Base-by-base conservation (phyloP, 2,888 invertebrate species). In the Timema cristinae region DNA sequence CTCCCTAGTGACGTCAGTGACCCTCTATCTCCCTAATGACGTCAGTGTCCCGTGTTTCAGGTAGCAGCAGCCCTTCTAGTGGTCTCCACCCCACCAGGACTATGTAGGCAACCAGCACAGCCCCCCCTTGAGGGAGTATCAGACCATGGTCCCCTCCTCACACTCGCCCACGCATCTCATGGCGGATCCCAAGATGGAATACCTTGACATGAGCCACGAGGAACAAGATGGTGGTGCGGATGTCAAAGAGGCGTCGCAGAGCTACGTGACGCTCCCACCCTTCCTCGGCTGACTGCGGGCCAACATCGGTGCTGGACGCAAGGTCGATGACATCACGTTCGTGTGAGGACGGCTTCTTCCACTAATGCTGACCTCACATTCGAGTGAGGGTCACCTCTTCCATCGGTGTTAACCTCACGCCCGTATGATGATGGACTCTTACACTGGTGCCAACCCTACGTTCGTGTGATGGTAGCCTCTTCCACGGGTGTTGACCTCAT, bases 261-360 rank as follows among this genome's bases (percentile, higher is more conserved):
- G 86, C 68, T 91, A 90, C 79, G 90, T 90, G 59, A 87, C 90
- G 71, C 83, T 91, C 83, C 91, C 91, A 84, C 90, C 90, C 88
- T 91, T 91, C 59, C 71, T 74, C 50, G 74, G 74, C 71, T 74
- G 73, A 73, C 73, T 73, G 63, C 56, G 63, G 47, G 66, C 70
- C 47, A 70, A 70, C 71, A 71, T 72, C 67, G 52, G 70, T 70
- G 71, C 69, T 70, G 73, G 71, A 47, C 59, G 70, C 32, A 67
- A 70, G 13, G n/a, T 70, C 32, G 51, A 70, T 6, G 72, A 72
- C 13, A 70, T 72, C 48, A 51, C 70, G 16, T 72, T 72, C 56
- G 54, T 51, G 15, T 72, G 67, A 70, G 7, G 48, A 32, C 32
- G 32, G 32, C 32, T 32, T 32, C 32, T 32, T 32, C 32, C 32